Evolutionary conservation across 2,888 invertebrate genomes (phyloP).

Genomic region (Stenotaenia linearis): DNA sequence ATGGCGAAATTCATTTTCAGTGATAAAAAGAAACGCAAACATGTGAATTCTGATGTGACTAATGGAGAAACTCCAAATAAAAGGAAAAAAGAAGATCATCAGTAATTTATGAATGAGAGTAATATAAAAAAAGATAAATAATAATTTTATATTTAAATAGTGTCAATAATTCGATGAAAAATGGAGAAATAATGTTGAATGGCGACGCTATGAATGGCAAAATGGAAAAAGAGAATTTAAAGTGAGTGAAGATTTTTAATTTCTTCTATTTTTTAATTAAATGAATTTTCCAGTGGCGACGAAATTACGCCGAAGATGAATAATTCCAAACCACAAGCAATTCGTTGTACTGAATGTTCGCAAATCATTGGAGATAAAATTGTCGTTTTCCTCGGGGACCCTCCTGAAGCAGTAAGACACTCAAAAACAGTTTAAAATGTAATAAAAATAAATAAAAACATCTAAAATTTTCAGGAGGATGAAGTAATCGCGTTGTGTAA

Average conservation of each 20-base stretch:
- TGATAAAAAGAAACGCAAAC: background rate
- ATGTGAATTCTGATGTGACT: background rate
- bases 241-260: background rate
- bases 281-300: background rate
- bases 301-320: background rate
- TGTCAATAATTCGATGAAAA: too few species aligned
- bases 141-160: too few species aligned
- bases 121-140: too few species aligned
- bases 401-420: slow-evolving; percentile 59
- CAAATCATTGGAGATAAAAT: slow-evolving; percentile 53
- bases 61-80: background rate
- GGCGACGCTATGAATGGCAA: background rate
- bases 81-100: background rate
- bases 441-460: background rate
- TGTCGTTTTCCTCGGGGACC: slow-evolving; percentile 65
- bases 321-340: background rate
- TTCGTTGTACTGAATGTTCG: slow-evolving; percentile 52
- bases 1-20: background rate
- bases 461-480: slow-evolving; percentile 51
- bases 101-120: background rate
- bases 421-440: background rate
- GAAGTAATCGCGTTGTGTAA: slow-evolving; percentile 70
- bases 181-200: too few species aligned
- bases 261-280: background rate
- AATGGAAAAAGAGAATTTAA: background rate